Evolutionary conservation across 2,888 invertebrate species (phyloP), one percentile per base, ranked within the genome.

Genomic region (Xestia xanthographa): DNA sequence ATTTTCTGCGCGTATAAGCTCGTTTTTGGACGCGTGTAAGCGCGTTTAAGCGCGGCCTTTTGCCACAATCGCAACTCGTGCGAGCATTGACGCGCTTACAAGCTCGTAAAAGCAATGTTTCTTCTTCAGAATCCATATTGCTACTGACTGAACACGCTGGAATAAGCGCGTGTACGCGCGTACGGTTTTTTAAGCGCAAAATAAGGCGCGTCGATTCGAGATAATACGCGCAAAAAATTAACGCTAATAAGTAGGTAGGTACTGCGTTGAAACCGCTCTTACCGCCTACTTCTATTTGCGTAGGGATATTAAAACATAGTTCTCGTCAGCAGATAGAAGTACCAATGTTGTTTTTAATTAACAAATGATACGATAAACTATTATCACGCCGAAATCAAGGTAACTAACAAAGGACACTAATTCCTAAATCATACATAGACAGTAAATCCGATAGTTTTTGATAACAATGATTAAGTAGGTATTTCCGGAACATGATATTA

Each of bases 361-460:
- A 66, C 75, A 69, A 75, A 14, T 53, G 48, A 50, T 71, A 56
- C 8, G 50, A 53, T 53, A 58, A 58, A 6, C 2, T 53, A 41
- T 34, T 34, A 66, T 81, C 58, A 26, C 4, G 12, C 22, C 45
- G 14, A 50, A 69, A 79, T 66, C 82, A 75, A 75, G 82, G 69
- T 69, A 53, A 69, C 8, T 66, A 34, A 79, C 45, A 65, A 68
- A 66, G 66, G 66, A 56, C 80, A 34, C 3, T 34, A 56, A 62
- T 62, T 56, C 29, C 29, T 60, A 45, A 34, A 58, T 58, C 17
- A n/a, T 71, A 38, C 9, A 14, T 14, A 34, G 8, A 62, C 12
- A 43, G 14, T 34, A 29, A 43, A 56, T 62, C 43, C 56, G 12
- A 63, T 53, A 58, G 75, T 63, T 74, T 74, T 63, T 67, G 63